phyloP scores from a whole-genome alignment of 2,888 invertebrate species.

The Scelioninae gen. 1 region DNA sequence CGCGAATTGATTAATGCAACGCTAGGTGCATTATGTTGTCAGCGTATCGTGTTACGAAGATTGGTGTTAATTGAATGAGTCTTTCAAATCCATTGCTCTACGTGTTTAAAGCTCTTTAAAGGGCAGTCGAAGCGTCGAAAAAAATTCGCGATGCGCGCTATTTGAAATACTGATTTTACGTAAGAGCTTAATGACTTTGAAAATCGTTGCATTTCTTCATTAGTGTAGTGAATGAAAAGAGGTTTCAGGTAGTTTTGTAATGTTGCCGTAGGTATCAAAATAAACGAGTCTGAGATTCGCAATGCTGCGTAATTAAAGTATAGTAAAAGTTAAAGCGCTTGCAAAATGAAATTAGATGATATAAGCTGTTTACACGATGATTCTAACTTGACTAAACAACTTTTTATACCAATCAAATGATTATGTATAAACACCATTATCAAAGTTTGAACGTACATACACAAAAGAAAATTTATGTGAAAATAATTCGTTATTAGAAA shows the following conservation, averaged over 20 bases:
- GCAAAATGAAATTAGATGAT: slow-evolving; percentile 18
- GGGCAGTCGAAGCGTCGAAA: slow-evolving; percentile 42
- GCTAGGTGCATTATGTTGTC: slow-evolving; percentile 59
- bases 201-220: slow-evolving; percentile 57
- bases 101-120: slow-evolving; percentile 47
- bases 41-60: slow-evolving; percentile 47
- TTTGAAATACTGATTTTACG: slow-evolving; percentile 65
- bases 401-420: too few species aligned
- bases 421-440: too few species aligned
- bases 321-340: slow-evolving; percentile 38
- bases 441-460: too few species aligned
- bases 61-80: slow-evolving; percentile 59
- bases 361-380: slow-evolving; percentile 12
- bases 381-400: too few species aligned
- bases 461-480: too few species aligned
- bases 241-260: slow-evolving; percentile 53
- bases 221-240: slow-evolving; percentile 36
- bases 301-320: slow-evolving; percentile 44
- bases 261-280: slow-evolving; percentile 39
- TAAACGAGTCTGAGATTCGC: slow-evolving; percentile 25
- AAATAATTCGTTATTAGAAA: too few species aligned
- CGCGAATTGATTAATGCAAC: slow-evolving; percentile 56
- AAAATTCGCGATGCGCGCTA: slow-evolving; percentile 1
- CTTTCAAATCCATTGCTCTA: slow-evolving; percentile 5
- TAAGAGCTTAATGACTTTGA: slow-evolving; percentile 63